Conservation (phyloP, 2,888 invertebrate species). For the Pachymerium ferrugineum region DNA sequence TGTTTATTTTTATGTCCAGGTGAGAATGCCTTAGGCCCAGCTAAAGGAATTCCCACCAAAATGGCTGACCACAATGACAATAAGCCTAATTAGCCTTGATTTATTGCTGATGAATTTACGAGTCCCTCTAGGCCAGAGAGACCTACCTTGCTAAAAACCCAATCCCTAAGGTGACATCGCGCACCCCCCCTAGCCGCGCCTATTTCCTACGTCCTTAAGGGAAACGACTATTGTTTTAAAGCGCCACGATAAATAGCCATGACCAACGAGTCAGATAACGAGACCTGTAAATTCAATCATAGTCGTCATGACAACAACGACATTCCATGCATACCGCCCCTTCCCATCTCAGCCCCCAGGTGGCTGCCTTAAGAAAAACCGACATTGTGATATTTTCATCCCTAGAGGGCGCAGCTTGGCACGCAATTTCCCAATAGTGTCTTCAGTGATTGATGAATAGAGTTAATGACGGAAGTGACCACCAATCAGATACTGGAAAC, state of each 20-base stretch:
- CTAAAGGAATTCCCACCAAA: neutral
- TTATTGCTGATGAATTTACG: slow-evolving; percentile 8
- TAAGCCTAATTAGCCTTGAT: slow-evolving; percentile 1
- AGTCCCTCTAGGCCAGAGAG: neutral
- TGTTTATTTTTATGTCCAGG: too few species aligned
- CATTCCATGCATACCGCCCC: neutral
- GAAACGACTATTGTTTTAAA: neutral
- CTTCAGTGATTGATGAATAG: neutral
- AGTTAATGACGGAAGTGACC: too few species aligned
- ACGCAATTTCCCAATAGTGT: neutral
- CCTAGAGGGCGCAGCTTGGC: neutral
- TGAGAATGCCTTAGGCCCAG: neutral
- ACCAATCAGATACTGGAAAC: neutral
- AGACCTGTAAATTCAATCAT: neutral
- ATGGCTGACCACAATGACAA: neutral
- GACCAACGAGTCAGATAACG: neutral
- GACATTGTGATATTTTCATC: neutral
- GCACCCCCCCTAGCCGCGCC: too few species aligned
- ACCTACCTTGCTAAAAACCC: neutral
- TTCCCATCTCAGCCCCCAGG: neutral
- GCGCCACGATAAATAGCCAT: neutral
- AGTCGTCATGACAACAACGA: too few species aligned
- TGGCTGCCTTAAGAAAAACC: neutral
- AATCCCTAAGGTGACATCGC: neutral
- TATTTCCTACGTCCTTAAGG: neutral